Percentiles rank a stretch among this genome's conserved stretches.
Conservation (phyloP, 2,888 invertebrate genomes). For the Galerucella pusilla region DNA sequence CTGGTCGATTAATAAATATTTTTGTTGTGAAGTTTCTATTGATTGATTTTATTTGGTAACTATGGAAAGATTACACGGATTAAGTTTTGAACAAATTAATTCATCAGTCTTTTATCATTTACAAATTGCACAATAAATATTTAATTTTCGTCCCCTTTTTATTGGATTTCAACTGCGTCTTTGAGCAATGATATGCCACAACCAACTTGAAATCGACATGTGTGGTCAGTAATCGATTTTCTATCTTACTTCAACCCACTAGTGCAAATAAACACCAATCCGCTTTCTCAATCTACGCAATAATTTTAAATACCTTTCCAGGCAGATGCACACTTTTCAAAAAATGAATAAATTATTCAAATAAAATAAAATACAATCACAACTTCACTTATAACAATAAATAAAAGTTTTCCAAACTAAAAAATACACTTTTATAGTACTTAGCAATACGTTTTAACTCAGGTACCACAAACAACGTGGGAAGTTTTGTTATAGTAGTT, state of each 20-base stretch:
- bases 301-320: constrained; percentile 31
- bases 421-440: too few relatives aligned
- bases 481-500: too few relatives aligned
- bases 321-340: not conserved
- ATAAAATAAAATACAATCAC: not conserved
- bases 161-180: not conserved
- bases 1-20: too few relatives aligned
- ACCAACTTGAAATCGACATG: constrained; percentile 37
- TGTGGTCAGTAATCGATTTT: constrained; percentile 47
- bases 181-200: not conserved
- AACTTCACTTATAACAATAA: too few relatives aligned
- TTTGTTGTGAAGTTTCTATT: too few relatives aligned
- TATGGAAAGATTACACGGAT: too few relatives aligned
- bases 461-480: too few relatives aligned
- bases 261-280: constrained; percentile 22
- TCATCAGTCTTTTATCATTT: too few relatives aligned
- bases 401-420: too few relatives aligned
- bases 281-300: constrained; percentile 28
- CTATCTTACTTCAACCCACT: constrained; percentile 36
- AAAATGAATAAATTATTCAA: not conserved
- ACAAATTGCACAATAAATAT: not conserved
- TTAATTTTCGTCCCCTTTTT: not conserved
- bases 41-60: too few relatives aligned
- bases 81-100: too few relatives aligned
- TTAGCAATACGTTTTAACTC: too few relatives aligned